Evolutionary conservation across 2,113 vertebrate species (phyloP).

Genomic region (Grammomys dolichurus): DNA sequence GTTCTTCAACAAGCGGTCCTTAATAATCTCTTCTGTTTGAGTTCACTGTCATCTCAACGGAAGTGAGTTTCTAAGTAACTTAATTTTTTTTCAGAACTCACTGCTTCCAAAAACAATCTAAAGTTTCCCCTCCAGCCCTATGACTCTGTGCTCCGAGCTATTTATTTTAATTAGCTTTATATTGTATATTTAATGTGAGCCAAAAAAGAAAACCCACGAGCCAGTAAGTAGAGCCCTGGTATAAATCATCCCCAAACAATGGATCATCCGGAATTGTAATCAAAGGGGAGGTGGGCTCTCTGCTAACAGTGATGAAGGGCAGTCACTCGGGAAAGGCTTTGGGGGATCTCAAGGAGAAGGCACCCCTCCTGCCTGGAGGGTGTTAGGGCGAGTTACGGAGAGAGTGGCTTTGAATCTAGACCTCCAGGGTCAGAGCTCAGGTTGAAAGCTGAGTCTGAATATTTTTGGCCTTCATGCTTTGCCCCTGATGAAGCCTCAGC

Average conservation of each 20-base stretch:
- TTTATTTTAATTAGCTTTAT: constrained; percentile 68
- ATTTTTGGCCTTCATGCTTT: background rate
- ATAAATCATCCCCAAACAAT: background rate
- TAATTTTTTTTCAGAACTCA: constrained; percentile 67
- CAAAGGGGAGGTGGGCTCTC: background rate
- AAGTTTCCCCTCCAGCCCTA: constrained; percentile 39
- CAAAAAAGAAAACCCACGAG: constrained; percentile 42
- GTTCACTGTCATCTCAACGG: constrained; percentile 37
- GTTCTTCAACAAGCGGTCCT: constrained; percentile 47
- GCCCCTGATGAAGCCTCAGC: background rate
- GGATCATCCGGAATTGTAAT: background rate
- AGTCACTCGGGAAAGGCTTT: background rate
- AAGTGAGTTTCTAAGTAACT: constrained; percentile 75
- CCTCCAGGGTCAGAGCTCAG: background rate
- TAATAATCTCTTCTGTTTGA: constrained; percentile 59
- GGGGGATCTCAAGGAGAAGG: background rate
- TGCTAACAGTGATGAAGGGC: background rate
- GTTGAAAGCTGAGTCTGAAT: background rate
- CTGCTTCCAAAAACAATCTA: constrained; percentile 69
- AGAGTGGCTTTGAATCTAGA: background rate
- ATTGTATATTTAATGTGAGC: constrained; percentile 52
- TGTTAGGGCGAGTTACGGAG: too few relatives aligned
- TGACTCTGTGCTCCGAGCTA: constrained; percentile 30
- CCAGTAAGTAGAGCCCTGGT: background rate
- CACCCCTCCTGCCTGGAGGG: background rate